Evolutionary conservation across 2,113 vertebrate species (phyloP), one percentile per base, ranked within the genome.

Genomic region (Sturnus vulgaris): DNA sequence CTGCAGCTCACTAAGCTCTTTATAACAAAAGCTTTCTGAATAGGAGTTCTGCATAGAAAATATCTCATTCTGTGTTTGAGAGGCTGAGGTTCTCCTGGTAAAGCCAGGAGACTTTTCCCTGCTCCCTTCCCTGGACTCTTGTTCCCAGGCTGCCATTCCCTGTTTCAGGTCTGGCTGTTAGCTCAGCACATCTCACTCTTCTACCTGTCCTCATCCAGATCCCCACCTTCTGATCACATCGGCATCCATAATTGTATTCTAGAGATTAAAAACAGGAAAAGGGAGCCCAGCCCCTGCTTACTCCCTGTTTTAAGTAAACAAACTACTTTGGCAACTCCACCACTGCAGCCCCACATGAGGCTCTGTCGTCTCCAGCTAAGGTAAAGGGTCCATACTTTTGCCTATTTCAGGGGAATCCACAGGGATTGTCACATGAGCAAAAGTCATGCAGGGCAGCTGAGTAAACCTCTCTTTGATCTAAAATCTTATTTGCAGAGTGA

Each of bases 131-230:
- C 19, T 18, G 37, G 18, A 42, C 12, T 57, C 12, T n/a, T 21
- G 65, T 15, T 68, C n/a, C 52, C 22, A 37, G 16, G 10, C 33
- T 75, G 44, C 17, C 12, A 3, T 80, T 88, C 71, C 28, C 15
- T 44, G 14, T 15, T 20, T 50, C 8, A 2, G 20, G 22, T 53
- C 42, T 55, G n/a, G 28, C 22, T 91, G 64, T 39, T 55, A n/a
- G 40, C 28, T 68, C 49, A 88, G 23, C 52, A 59, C 27, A 0
- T 4, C 42, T 63, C 0, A 0, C 7, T 7, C 18, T 81, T 69
- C 53, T 30, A 15, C 18, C 21, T 82, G 33, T 28, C 52, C 20
- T 60, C 46, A 49, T 16, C 20, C 37, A 75, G 28, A 52, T 52
- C n/a, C 16, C 35, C 24, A 17, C 7, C 22, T 78, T 78, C 47